A percentile compares a stretch with the other conserved stretches of the same genome.
Conservation (phyloP, 2,113 vertebrate species). For the Vidua chalybeata region DNA sequence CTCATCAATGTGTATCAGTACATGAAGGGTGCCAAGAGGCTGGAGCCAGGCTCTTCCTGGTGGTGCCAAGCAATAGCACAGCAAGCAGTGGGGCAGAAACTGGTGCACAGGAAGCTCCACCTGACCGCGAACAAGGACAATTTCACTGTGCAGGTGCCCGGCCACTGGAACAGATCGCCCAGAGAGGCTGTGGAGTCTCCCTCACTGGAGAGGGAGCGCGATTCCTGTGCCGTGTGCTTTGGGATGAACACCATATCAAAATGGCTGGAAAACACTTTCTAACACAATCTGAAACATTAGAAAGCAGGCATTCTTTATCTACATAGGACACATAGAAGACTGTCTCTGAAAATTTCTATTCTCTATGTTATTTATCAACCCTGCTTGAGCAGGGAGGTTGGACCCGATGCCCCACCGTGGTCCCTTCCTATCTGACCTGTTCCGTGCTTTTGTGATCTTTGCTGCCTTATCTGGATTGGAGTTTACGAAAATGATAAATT, state of each 20-base stretch:
- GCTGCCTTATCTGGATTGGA: neutral
- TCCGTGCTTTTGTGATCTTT: neutral
- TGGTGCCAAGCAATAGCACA: neutral
- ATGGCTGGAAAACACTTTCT: neutral
- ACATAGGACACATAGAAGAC: rapidly evolving
- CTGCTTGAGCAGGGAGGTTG: neutral
- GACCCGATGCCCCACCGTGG: neutral
- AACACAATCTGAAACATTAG: neutral
- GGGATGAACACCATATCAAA: neutral
- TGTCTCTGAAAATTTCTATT: neutral
- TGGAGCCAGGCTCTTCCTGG: neutral
- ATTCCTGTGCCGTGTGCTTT: neutral
- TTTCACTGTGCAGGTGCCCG: neutral
- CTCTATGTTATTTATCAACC: neutral
- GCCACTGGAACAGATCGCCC: neutral
- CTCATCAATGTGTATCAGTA: neutral
- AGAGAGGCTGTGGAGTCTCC: neutral
- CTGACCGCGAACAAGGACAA: neutral
- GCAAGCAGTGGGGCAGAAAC: neutral
- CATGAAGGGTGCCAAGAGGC: neutral
- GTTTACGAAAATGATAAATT: rapidly evolving
- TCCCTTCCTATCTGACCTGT: too few species aligned
- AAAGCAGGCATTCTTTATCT: neutral
- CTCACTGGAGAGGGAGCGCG: neutral
- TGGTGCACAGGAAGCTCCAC: neutral